Percentiles rank a stretch among this genome's conserved stretches.
These are phyloP conservation scores for Mastomys coucha DNA, from an alignment of 2,113 vertebrate genomes.

Conservation along the genomic window DNA sequence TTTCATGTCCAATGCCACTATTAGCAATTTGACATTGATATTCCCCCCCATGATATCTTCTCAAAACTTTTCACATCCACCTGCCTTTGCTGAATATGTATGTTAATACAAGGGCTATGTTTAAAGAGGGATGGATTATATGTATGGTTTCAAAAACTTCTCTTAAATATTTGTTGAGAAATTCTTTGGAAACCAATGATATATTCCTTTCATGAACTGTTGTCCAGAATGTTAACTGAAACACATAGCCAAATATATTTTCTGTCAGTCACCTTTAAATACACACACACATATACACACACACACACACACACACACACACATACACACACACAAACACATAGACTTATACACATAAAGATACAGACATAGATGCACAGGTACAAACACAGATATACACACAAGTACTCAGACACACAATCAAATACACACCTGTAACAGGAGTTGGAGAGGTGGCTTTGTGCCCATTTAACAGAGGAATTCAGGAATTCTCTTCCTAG, in stretches of 20 bases:
- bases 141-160: background rate
- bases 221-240: background rate
- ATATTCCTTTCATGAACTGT: background rate
- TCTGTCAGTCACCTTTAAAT: background rate
- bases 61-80: background rate
- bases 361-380: background rate
- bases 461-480: background rate
- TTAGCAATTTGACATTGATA: conserved; percentile 64
- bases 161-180: background rate
- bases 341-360: background rate
- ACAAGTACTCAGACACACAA: background rate
- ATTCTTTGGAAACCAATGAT: background rate
- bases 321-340: background rate
- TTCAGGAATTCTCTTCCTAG: background rate
- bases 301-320: background rate
- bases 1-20: conserved; percentile 62
- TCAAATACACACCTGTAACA: background rate
- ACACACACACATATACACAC: background rate
- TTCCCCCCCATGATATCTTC: background rate
- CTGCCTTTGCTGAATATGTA: background rate
- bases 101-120: background rate
- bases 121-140: background rate
- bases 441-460: background rate
- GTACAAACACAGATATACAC: background rate
- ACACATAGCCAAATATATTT: background rate